A percentile compares a stretch with the other conserved stretches of the same genome.
These are phyloP conservation scores for Resseliella maxima DNA, from an alignment of 2,888 invertebrate species.

Conservation along the genomic window DNA sequence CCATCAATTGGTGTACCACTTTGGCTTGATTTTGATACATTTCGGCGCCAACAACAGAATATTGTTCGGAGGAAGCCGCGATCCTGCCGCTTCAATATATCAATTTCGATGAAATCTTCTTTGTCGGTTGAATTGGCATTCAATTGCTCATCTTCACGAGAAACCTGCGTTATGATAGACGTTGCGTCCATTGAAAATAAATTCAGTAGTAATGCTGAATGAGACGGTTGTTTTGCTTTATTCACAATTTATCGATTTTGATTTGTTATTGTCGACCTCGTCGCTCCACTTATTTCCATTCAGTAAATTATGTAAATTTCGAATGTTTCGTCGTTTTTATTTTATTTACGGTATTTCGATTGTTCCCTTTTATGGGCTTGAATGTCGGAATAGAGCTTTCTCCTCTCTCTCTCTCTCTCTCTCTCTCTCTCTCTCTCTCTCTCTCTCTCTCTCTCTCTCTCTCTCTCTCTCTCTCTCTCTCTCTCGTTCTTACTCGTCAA, in stretches of 20 bases:
- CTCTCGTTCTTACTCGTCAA: neutral
- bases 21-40: conserved; percentile 69
- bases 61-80: conserved; percentile 86
- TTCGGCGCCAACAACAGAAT: conserved; percentile 84
- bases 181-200: conserved; percentile 93
- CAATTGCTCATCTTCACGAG: conserved; percentile 96
- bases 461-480: neutral
- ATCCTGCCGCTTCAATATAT: conserved; percentile 67
- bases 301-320: neutral
- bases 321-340: conserved; percentile 26
- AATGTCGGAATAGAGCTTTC: neutral
- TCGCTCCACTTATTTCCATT: neutral
- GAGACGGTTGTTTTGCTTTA: neutral
- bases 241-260: neutral
- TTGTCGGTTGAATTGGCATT: conserved; percentile 92
- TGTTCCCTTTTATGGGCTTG: too few relatives aligned
- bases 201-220: neutral
- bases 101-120: conserved; percentile 70
- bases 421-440: neutral
- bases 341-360: too few relatives aligned
- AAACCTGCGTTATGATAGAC: conserved; percentile 98
- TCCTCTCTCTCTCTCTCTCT: neutral
- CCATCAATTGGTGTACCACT: conserved; percentile 69
- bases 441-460: neutral
- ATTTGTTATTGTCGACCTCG: conserved; percentile 21